Conservation (phyloP, 2,113 vertebrate genomes). For the Misgurnus mizolepis region DNA sequence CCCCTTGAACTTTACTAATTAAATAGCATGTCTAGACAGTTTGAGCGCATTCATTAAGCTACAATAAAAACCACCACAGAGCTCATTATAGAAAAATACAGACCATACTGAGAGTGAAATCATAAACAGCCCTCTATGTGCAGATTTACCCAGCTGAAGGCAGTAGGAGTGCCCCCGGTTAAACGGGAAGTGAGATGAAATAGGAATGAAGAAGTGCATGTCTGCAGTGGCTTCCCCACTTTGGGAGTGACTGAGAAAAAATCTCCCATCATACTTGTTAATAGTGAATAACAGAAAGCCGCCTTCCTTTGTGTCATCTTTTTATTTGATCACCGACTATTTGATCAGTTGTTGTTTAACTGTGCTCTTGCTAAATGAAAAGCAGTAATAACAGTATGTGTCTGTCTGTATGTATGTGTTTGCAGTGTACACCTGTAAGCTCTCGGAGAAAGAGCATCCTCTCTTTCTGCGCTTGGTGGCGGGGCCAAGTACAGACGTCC, state of each 20-base stretch:
- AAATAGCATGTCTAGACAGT: conserved; percentile 31
- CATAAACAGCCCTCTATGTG: conserved; percentile 16
- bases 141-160: neutral
- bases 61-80: neutral
- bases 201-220: neutral
- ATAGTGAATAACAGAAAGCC: no score
- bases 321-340: no score
- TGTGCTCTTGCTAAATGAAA: no score
- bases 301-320: no score
- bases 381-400: neutral
- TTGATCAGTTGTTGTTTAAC: no score
- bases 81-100: conserved; percentile 21
- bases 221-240: neutral
- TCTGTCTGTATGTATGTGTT: conserved; percentile 27
- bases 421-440: conserved; percentile 90
- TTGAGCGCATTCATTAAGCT: conserved; percentile 19
- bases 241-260: neutral
- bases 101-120: neutral
- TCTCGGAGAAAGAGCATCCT: conserved; percentile 88
- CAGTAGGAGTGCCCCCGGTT: neutral
- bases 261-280: neutral
- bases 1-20: conserved; percentile 9
- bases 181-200: conserved; percentile 14
- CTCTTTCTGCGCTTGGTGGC: conserved; percentile 90
- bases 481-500: conserved; percentile 83